Percentiles rank a stretch among this genome's conserved stretches.
Evolutionary conservation across 2,797 vertebrate species (phyloP).

Genomic region (Urosaurus nigricauda): DNA sequence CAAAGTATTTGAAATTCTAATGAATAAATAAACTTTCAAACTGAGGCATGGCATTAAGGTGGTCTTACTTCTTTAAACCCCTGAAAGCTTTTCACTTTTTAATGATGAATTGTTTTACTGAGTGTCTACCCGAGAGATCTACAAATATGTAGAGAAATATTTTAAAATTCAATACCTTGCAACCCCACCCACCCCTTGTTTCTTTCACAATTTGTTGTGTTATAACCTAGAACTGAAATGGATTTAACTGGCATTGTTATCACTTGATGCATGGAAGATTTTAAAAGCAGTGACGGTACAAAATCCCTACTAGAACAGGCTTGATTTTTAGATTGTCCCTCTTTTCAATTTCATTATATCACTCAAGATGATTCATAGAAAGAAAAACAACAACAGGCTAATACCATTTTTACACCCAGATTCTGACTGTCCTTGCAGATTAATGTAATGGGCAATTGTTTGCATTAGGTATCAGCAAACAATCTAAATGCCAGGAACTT

Average conservation of each 20-base stretch:
- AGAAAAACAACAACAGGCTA: not conserved
- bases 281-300: no score
- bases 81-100: no score
- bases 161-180: not conserved
- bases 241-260: not conserved
- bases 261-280: not conserved
- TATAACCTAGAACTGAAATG: no score
- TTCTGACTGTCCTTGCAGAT: not conserved
- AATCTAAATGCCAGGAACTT: no score
- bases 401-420: not conserved
- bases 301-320: not conserved
- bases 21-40: conserved; percentile 6
- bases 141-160: not conserved
- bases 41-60: not conserved
- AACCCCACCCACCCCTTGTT: no score
- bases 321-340: not conserved
- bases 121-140: not conserved
- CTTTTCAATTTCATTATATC: not conserved
- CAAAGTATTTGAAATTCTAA: not conserved
- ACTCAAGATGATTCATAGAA: not conserved
- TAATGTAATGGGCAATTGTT: not conserved
- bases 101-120: no score
- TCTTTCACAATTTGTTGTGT: not conserved
- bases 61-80: no score
- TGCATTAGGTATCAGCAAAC: not conserved